Conservation (phyloP, 2,797 vertebrate species). For the Chromis chromis region DNA sequence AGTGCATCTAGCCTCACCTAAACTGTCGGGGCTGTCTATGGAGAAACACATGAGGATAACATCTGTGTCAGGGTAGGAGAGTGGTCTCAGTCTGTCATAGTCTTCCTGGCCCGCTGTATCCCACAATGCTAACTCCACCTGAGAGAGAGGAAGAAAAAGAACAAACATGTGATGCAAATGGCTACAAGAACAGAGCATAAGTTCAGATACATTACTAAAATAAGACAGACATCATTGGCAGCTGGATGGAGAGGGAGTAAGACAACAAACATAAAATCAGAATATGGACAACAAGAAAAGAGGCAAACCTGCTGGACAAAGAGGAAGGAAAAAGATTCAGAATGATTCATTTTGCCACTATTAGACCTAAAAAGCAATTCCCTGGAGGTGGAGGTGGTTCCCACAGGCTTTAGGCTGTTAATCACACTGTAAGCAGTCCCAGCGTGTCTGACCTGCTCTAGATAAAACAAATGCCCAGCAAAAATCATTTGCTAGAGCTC, state of each 20-base stretch:
- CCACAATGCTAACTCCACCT: constrained; percentile 98
- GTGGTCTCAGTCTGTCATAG: constrained; percentile 94
- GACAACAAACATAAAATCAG: not conserved
- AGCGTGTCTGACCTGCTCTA: constrained; percentile 47
- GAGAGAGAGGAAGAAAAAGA: constrained; percentile 27
- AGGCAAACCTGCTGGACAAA: not conserved
- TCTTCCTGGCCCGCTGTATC: constrained; percentile 98
- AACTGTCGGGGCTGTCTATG: constrained; percentile 96
- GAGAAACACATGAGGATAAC: constrained; percentile 99
- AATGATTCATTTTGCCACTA: constrained; percentile 4
- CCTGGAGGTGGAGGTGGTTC: constrained; percentile 15
- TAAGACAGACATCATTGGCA: not conserved
- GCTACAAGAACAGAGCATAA: no score
- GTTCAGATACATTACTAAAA: not conserved
- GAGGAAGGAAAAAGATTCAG: constrained; percentile 2
- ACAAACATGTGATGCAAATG: not conserved
- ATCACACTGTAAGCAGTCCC: constrained; percentile 60
- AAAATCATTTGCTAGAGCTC: constrained; percentile 22
- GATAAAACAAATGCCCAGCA: constrained; percentile 50
- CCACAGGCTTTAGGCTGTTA: constrained; percentile 49
- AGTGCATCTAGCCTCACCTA: constrained; percentile 84
- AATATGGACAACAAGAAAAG: not conserved
- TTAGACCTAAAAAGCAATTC: constrained; percentile 22
- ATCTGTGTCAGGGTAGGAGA: constrained; percentile 96
- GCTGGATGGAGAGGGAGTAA: not conserved